Evolutionary conservation across 2,888 invertebrate genomes (phyloP), one percentile per base, ranked within the genome.

Genomic region (Micoletzkya japonica): DNA sequence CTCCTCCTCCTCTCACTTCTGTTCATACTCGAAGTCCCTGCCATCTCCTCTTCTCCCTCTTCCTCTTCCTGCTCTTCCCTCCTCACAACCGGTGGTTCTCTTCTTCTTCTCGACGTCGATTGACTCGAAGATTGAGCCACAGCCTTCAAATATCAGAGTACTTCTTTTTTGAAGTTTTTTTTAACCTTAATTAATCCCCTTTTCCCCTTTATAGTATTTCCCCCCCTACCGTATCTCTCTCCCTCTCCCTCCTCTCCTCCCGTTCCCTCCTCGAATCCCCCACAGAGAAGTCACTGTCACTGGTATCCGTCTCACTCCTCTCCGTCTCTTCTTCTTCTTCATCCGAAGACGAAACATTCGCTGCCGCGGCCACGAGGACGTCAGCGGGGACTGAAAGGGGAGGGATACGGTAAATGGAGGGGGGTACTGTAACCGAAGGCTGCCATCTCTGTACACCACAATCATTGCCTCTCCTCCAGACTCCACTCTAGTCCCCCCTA

Each of bases 291-390:
- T 54, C 72, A n/a, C 44, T 44, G 32, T 68, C 68, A 32, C 57
- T 57, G 6, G 68, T 58, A 49, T 61, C 50, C n/a, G 52, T 54
- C 50, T 59, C 70, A n/a, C 26, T 70, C 70, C 17, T 72, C 72
- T 2, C 28, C n/a, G n/a, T n/a, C n/a, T n/a, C 44, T 2, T 57
- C 61, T 2, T 54, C 68, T 28, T 49, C 70, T 6, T 36, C 67
- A 28, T 66, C 54, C 7, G 52, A 52, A 28, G 4, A 4, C n/a
- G 4, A 6, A 7, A 24, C 17, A 24, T 24, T 54, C n/a, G 14
- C 54, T n/a, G 26, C 54, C 26, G 4, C 7, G 20, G 7, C n/a
- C 28, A 4, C 54, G n/a, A 54, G 28, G 17, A 28, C 54, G 54
- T 7, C 14, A 54, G 24, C 54, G 7, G 39, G 7, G 17, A 39